Conservation (phyloP, 2,888 invertebrate genomes). For the Tetramorium bicarinatum region DNA sequence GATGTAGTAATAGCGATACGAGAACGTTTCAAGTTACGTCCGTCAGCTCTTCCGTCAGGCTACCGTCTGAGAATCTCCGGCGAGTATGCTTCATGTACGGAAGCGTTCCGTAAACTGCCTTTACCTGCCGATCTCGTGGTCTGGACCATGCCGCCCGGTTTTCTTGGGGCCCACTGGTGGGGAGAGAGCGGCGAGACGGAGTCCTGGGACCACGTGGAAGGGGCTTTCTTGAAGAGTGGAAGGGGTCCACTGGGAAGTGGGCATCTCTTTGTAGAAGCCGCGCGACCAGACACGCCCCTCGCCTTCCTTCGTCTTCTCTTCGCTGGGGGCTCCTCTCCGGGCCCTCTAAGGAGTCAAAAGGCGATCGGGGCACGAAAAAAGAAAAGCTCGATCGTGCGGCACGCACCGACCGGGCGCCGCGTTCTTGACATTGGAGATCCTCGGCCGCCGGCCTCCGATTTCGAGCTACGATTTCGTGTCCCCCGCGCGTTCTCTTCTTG, state of each 20-base stretch:
- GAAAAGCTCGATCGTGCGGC: slow-evolving; percentile 65
- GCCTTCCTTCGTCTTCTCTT: slow-evolving; percentile 76
- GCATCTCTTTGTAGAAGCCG: slow-evolving; percentile 84
- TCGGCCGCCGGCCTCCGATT: slow-evolving; percentile 22
- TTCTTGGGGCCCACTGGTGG: slow-evolving; percentile 79
- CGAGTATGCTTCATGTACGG: slow-evolving; percentile 79
- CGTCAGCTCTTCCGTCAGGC: slow-evolving; percentile 5
- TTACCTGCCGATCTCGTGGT: slow-evolving; percentile 83
- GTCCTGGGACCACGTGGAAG: slow-evolving; percentile 77
- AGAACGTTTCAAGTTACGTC: neutral
- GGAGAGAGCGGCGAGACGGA: slow-evolving; percentile 65
- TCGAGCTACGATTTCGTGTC: slow-evolving; percentile 16
- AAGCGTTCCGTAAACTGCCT: slow-evolving; percentile 84
- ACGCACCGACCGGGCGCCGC: slow-evolving; percentile 68
- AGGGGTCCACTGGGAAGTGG: slow-evolving; percentile 80
- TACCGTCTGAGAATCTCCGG: slow-evolving; percentile 47
- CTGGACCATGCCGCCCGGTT: slow-evolving; percentile 85
- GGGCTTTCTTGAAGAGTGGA: slow-evolving; percentile 77
- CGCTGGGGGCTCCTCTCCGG: slow-evolving; percentile 78
- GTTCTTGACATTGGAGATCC: slow-evolving; percentile 67
- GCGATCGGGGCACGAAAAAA: slow-evolving; percentile 63
- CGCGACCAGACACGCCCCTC: slow-evolving; percentile 83
- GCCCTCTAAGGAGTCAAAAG: slow-evolving; percentile 64
- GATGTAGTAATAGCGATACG: neutral
- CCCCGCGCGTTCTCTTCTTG: slow-evolving; percentile 19